phyloP scores from a whole-genome alignment of 2,113 vertebrate species.

The Steatornis caripensis region DNA sequence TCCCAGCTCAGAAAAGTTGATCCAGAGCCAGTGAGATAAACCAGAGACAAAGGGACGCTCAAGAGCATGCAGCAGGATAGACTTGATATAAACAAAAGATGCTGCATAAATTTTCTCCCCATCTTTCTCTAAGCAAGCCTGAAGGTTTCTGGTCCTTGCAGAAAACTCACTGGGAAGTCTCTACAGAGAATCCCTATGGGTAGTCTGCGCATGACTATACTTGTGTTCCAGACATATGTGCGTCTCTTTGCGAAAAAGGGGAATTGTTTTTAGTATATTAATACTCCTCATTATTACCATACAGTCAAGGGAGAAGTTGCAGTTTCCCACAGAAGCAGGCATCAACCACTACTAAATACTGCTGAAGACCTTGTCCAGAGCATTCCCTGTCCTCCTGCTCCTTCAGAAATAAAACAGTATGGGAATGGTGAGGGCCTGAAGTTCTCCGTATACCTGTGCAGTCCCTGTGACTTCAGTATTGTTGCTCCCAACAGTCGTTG shows the following conservation, averaged over 20 bases:
- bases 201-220: not conserved
- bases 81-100: not conserved
- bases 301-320: not conserved
- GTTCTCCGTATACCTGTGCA: not conserved
- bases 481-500: not conserved
- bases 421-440: not conserved
- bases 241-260: not conserved
- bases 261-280: not conserved
- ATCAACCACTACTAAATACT: not conserved
- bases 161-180: not conserved
- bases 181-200: not conserved
- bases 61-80: rapidly evolving
- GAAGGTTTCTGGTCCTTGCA: not conserved
- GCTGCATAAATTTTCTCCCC: not conserved
- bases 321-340: not conserved
- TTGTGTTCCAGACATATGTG: not conserved
- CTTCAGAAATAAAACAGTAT: not conserved
- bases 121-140: not conserved
- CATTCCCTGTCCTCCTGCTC: not conserved
- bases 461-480: not conserved
- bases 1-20: not conserved
- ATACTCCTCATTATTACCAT: not conserved
- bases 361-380: not conserved
- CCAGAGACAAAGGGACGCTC: not conserved
- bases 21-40: not conserved